Evolutionary conservation across 1,140 invertebrate species (phyloP), one percentile per base, ranked within the genome.

Genomic region (Drosophila bocqueti): DNA sequence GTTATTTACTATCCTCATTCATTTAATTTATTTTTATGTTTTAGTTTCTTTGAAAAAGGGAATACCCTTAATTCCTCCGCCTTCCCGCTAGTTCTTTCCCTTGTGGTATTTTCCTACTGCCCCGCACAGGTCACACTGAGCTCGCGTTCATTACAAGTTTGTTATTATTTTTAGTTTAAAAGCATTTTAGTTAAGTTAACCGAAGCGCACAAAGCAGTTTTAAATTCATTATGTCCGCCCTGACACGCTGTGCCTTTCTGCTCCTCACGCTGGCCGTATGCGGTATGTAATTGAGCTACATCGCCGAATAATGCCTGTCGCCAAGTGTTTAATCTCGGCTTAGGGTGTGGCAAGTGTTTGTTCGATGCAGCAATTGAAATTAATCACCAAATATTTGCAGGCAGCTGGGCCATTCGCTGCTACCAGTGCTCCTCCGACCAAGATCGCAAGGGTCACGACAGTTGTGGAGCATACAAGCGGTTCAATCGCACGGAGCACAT

Each of bases 401-500:
- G 87, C 55, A 81, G 76, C 15, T 71, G 54, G 73, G 91, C 85
- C 42, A 92, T 98, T 64, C 94, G 96, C 81, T 98, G 98, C 92
- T 98, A 97, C 89, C 97, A 98, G 86, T 98, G 98, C 91, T 96
- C 97, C 43, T 97, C 96, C 29, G 95, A 96, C 52, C 95, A 96
- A 67, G 96, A 97, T 84, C 94, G 94, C 0, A 94, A 96, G 75
- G 95, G 95, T 26, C 94, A 95, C 93, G 97, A 99, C 91, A 96
- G 95, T 50, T 99, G 98, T 93, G 97, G 98, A 2, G 97, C 97
- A 0, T 99, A 98, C 80, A 95, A 94, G 50, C 94, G 94, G 71
- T 99, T 98, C 86, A 96, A 98, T 82, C 96, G 94, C 81, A 94
- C 96, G 11, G 94, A 95, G 65, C 96, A 98, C 89, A 96, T 98